Evolutionary conservation across 2,113 vertebrate genomes (phyloP).

Genomic region (Solea solea): DNA sequence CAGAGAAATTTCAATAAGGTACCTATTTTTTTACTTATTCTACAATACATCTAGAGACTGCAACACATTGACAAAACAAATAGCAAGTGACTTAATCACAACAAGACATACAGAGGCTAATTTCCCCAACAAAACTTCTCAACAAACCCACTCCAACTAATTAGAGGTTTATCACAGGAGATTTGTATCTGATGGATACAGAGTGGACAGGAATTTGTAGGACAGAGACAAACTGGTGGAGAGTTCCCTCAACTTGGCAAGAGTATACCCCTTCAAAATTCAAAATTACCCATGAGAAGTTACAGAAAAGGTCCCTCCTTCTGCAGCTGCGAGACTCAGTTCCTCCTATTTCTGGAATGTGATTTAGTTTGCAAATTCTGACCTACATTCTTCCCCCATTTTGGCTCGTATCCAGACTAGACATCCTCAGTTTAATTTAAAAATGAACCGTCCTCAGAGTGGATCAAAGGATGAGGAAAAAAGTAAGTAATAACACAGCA

Average conservation of each 20-base stretch:
- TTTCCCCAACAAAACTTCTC: too few relatives aligned
- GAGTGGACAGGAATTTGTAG: constrained; percentile 28
- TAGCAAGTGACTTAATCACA: too few relatives aligned
- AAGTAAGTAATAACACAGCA: constrained; percentile 13
- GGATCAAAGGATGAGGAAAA: neutral
- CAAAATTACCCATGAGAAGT: constrained; percentile 50
- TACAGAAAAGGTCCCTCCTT: constrained; percentile 44
- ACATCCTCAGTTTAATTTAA: constrained; percentile 30
- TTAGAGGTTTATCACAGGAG: neutral
- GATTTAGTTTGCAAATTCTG: constrained; percentile 76
- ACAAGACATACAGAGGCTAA: too few relatives aligned
- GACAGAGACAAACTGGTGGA: constrained; percentile 27
- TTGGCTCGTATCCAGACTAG: constrained; percentile 36
- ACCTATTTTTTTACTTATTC: too few relatives aligned
- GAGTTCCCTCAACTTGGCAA: constrained; percentile 24
- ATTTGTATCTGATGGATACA: constrained; percentile 30
- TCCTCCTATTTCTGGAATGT: constrained; percentile 51
- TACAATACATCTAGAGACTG: too few relatives aligned
- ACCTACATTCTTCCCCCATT: constrained; percentile 58
- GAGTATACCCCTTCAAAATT: constrained; percentile 44
- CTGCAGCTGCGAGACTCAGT: constrained; percentile 54
- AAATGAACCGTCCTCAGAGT: constrained; percentile 14
- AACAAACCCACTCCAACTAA: too few relatives aligned
- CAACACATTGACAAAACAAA: too few relatives aligned
- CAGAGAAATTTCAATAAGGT: too few relatives aligned